Evolutionary conservation across 2,888 invertebrate genomes (phyloP).

Genomic region (Heliconius sara): DNA sequence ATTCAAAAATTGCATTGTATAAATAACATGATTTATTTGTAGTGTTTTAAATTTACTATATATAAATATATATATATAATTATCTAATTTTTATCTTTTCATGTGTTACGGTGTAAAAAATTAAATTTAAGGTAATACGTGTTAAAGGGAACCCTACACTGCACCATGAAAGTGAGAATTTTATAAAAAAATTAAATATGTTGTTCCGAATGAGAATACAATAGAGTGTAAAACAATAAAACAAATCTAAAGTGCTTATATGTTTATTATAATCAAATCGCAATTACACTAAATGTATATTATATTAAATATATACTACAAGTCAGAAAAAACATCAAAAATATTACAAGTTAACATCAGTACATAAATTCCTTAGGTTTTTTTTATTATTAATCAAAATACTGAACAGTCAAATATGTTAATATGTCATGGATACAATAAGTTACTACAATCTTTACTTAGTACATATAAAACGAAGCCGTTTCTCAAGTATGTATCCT

Average conservation of each 20-base stretch:
- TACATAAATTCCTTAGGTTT: not conserved
- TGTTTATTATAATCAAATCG: conserved; percentile 33
- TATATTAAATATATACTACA: conserved; percentile 3
- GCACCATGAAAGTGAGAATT: too few species aligned
- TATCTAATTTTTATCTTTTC: too few species aligned
- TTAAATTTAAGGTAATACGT: too few species aligned
- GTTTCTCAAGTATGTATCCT: too few species aligned
- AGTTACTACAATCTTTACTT: not conserved
- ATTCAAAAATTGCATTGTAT: too few species aligned
- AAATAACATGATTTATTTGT: too few species aligned
- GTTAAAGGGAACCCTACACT: too few species aligned
- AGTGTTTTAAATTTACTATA: too few species aligned
- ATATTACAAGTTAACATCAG: not conserved
- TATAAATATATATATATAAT: too few species aligned
- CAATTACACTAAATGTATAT: conserved; percentile 15
- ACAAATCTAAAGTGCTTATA: conserved; percentile 10
- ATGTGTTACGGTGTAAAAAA: too few species aligned
- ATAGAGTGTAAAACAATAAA: not conserved
- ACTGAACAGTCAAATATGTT: not conserved
- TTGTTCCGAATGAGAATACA: too few species aligned
- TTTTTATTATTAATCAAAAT: not conserved
- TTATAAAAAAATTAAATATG: too few species aligned
- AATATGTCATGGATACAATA: not conserved
- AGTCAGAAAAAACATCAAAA: not conserved
- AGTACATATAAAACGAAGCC: not conserved